These are phyloP conservation scores for Microcebus murinus DNA, from an alignment of 2,113 vertebrate species.

Conservation along the genomic window DNA sequence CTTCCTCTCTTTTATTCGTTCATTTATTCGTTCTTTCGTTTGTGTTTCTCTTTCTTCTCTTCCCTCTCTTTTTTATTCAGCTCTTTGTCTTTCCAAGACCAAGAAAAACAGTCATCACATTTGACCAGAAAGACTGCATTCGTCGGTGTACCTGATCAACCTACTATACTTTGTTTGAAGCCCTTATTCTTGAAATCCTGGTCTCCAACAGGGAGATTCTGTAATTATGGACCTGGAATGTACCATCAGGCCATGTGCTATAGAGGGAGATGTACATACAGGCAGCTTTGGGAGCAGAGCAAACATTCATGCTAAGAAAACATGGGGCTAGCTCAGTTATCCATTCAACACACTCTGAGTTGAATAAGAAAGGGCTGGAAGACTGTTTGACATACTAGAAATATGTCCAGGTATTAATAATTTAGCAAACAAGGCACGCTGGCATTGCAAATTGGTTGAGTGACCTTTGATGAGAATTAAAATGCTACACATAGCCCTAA, in stretches of 20 bases:
- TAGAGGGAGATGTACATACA: background rate
- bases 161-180: background rate
- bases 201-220: background rate
- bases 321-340: background rate
- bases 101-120: background rate
- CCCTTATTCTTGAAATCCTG: constrained; percentile 49
- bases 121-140: background rate
- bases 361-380: background rate
- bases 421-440: constrained; percentile 29
- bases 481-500: constrained; percentile 38
- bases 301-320: background rate
- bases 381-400: constrained; percentile 38
- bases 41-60: background rate
- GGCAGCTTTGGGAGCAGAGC: background rate
- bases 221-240: constrained; percentile 12
- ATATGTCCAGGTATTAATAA: background rate
- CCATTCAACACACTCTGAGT: background rate
- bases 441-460: constrained; percentile 68
- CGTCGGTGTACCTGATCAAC: background rate
- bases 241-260: background rate
- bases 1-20: background rate
- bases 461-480: constrained; percentile 77
- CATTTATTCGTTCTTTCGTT: background rate
- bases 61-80: background rate
- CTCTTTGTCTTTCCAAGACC: background rate